Conservation (phyloP, 2,888 invertebrate species). For the Apamea crenata region DNA sequence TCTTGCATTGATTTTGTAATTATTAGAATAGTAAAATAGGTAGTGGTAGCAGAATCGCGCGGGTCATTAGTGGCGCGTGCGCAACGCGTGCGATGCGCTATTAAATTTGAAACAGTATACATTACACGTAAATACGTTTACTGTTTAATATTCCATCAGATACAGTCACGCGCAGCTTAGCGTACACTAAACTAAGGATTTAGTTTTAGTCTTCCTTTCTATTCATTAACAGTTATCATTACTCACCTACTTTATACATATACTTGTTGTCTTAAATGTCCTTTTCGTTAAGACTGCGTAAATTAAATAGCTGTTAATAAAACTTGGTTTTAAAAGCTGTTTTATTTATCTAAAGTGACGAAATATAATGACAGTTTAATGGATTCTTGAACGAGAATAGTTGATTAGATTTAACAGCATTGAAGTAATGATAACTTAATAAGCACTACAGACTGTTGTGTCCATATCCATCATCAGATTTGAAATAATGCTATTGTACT, state of each 20-base stretch:
- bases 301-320: constrained; percentile 23
- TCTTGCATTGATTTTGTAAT: constrained; percentile 15
- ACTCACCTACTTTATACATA: constrained; percentile 12
- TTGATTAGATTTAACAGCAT: constrained; percentile 51
- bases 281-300: constrained; percentile 12
- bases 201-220: constrained; percentile 43
- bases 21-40: constrained; percentile 46
- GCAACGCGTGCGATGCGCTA: constrained; percentile 83
- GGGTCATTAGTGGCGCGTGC: constrained; percentile 87
- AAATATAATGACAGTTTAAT: constrained; percentile 28
- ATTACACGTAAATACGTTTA: constrained; percentile 74
- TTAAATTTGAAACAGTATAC: constrained; percentile 83
- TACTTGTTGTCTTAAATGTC: neutral
- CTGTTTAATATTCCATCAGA: constrained; percentile 75
- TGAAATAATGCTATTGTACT: constrained; percentile 55
- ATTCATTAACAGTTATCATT: constrained; percentile 45
- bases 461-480: constrained; percentile 62
- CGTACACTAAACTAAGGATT: constrained; percentile 45
- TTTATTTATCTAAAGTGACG: neutral
- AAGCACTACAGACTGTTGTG: constrained; percentile 57
- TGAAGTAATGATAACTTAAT: constrained; percentile 66
- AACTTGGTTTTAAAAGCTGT: constrained; percentile 48
- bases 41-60: constrained; percentile 75
- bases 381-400: constrained; percentile 26
- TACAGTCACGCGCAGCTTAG: constrained; percentile 63